Percentiles rank a stretch among this genome's conserved stretches.
Conservation (phyloP, 2,888 invertebrate genomes). For the Mesorhabditis spiculigera region DNA sequence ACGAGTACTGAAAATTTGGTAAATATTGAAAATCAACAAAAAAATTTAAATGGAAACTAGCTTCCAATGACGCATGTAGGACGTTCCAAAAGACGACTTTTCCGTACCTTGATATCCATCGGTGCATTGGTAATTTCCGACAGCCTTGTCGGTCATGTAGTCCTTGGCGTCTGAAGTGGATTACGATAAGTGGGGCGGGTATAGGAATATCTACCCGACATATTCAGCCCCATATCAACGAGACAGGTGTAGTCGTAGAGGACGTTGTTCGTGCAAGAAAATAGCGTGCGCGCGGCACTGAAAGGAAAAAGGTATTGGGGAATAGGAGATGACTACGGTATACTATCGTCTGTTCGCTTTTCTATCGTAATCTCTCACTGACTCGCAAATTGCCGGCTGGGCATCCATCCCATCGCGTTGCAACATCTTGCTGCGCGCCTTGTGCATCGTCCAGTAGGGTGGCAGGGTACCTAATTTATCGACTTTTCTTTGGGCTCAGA, state of each 20-base stretch:
- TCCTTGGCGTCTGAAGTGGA: background rate
- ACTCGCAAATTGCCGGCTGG: slow-evolving; percentile 4
- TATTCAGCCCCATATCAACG: background rate
- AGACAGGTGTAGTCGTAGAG: background rate
- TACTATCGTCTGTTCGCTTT: background rate
- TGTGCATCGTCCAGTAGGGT: background rate
- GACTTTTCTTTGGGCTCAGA: background rate
- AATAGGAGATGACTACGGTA: background rate
- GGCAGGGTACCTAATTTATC: background rate
- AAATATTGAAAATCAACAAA: background rate
- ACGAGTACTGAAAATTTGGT: background rate
- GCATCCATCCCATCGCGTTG: background rate
- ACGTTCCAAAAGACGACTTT: no score
- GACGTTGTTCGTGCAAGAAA: background rate
- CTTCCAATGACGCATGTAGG: no score
- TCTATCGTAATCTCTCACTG: background rate
- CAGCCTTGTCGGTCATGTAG: slow-evolving; percentile 4
- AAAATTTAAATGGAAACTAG: background rate
- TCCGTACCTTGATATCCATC: background rate
- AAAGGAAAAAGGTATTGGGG: background rate
- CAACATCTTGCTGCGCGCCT: background rate
- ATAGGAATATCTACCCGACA: background rate
- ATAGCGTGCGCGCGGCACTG: background rate
- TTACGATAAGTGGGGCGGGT: no score
- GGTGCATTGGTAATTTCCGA: background rate